Evolutionary conservation across 2,113 vertebrate genomes (phyloP), one percentile per base, ranked within the genome.

Genomic region (Crotalus helleri): DNA sequence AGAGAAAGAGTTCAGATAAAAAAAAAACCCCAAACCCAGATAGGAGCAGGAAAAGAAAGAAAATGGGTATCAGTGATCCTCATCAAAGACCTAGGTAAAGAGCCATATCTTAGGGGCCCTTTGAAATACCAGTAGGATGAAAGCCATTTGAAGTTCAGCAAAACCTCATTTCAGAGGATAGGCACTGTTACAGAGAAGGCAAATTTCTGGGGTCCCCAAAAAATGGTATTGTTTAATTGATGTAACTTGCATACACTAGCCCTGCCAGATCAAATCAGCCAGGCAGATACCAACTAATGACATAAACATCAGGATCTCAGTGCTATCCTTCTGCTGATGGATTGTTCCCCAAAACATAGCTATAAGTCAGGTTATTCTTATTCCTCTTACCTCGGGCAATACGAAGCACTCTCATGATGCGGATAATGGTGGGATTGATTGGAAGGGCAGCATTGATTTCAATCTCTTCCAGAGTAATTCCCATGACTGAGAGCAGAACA

Each of bases 391-490:
- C 99, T 93, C 99, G 97, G 51, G 99, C 99, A 0, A 99, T 99
- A 51, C 99, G 98, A 88, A 99, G 97, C 9, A 99, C 99, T 89
- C 99, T 98, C 99, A 99, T 99, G 97, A 99, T 99, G 85, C 99
- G 98, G 96, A 99, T 99, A 97, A 99, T 99, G 61, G 99, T 99
- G 91, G 99, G 99, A 96, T 99, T 99, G 97, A 99, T 99, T 94
- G 99, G 99, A 92, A 99, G 98, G 5, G 99, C 99, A 0, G 99
- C 98, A 0, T 99, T 99, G 96, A 99, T 99, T 97, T 99, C 99
- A 5, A 99, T 99, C 97, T 99, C 99, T 96, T 99, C 99, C 97
- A 99, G 57, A 0, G 97, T 99, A 97, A 99, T 99, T 93, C 99
- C 99, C 99, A 99, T 99, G 94, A 99, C 98, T 0, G 99, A 99